phyloP scores from a whole-genome alignment of 2,113 vertebrate genomes.

The Hypomesus transpacificus region DNA sequence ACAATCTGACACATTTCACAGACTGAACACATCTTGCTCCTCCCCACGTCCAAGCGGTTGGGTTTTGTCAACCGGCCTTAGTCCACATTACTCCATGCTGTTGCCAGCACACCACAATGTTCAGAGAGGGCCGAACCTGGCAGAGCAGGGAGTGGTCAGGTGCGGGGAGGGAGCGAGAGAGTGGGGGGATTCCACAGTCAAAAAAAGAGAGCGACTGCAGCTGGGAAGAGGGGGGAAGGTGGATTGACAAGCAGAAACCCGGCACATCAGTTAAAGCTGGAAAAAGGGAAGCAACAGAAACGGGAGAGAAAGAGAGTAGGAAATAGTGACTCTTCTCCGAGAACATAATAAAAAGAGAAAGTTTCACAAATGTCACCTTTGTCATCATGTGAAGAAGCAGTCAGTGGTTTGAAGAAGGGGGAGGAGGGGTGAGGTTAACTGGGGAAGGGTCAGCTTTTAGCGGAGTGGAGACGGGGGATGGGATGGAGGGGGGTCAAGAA shows the following conservation, averaged over 20 bases:
- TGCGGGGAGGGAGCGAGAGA: constrained; percentile 16
- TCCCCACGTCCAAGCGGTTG: constrained; percentile 6
- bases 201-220: constrained; percentile 18
- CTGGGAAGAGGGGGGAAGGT: constrained; percentile 12
- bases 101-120: constrained; percentile 73
- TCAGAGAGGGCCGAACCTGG: constrained; percentile 62
- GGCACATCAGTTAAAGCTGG: constrained; percentile 58
- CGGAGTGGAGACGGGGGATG: constrained; percentile 60
- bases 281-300: constrained; percentile 33
- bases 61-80: constrained; percentile 47
- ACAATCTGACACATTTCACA: constrained; percentile 53
- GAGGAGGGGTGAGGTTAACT: neutral
- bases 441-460: constrained; percentile 42
- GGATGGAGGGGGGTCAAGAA: constrained; percentile 50
- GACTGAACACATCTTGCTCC: constrained; percentile 15
- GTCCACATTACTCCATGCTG: constrained; percentile 74
- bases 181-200: constrained; percentile 13
- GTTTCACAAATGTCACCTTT: constrained; percentile 43
- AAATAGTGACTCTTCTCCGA: constrained; percentile 46
- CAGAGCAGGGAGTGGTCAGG: constrained; percentile 41
- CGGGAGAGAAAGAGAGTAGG: constrained; percentile 15
- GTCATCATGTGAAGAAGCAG: constrained; percentile 51
- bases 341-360: constrained; percentile 46
- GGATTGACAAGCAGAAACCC: constrained; percentile 45
- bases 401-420: constrained; percentile 21